phyloP scores from a whole-genome alignment of 2,888 invertebrate species.

The Cistogaster globosa region DNA sequence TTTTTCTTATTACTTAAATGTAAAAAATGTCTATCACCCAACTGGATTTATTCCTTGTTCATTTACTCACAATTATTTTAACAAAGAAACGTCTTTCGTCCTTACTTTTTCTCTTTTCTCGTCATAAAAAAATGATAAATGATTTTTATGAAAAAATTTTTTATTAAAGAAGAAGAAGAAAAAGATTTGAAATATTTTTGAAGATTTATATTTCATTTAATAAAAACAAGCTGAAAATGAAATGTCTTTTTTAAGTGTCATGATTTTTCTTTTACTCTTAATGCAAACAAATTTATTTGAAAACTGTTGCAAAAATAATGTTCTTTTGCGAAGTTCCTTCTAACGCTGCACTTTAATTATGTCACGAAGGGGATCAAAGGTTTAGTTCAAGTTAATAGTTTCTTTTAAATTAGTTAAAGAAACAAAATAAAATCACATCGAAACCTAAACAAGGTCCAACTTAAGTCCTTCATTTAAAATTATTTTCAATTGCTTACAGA shows the following conservation, averaged over 20 bases:
- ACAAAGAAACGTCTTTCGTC: conserved; percentile 14
- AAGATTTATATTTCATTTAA: conserved; percentile 3
- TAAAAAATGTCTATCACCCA: conserved; percentile 14
- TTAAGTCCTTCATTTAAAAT: no score
- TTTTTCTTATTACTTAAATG: conserved; percentile 10
- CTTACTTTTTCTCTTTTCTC: conserved; percentile 9
- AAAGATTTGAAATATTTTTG: conserved; percentile 4
- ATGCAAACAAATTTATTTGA: conserved; percentile 47
- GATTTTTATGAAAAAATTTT: conserved; percentile 32
- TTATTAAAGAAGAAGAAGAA: conserved; percentile 13
- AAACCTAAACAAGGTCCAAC: no score
- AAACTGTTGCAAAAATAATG: neutral
- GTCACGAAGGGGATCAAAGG: no score
- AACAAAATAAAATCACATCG: no score
- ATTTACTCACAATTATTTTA: conserved; percentile 13
- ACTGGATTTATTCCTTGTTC: neutral
- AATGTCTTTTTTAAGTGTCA: conserved; percentile 2
- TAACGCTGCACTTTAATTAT: no score
- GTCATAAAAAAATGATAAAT: conserved; percentile 58
- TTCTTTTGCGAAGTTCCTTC: no score
- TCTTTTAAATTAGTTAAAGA: no score
- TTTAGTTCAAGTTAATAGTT: no score
- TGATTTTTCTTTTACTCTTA: conserved; percentile 7
- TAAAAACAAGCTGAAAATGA: neutral
- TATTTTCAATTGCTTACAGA: no score